Conservation (phyloP, 2,797 vertebrate species). For the Cirrhinus molitorella region DNA sequence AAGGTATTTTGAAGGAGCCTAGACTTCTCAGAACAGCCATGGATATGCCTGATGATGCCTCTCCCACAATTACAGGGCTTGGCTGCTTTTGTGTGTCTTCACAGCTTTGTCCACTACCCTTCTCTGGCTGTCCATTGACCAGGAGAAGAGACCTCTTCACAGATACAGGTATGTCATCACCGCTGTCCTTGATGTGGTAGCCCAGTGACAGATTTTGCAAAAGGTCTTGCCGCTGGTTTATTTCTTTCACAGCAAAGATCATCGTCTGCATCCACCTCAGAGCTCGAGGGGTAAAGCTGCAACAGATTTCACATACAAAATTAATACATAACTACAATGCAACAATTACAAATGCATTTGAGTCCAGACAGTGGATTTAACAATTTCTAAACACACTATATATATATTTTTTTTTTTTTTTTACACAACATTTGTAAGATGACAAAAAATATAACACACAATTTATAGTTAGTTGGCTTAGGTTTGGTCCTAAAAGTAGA, state of each 20-base stretch:
- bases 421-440: not conserved
- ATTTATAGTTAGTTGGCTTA: slow-evolving; percentile 65
- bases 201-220: slow-evolving; percentile 73
- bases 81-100: slow-evolving; percentile 54
- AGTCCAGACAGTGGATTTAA: not conserved
- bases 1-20: slow-evolving; percentile 72
- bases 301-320: slow-evolving; percentile 13
- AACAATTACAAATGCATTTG: not conserved
- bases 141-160: slow-evolving; percentile 70
- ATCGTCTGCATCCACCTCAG: slow-evolving; percentile 78
- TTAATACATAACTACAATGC: not conserved
- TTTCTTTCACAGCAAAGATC: slow-evolving; percentile 75
- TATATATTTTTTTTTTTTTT: not conserved
- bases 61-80: slow-evolving; percentile 75
- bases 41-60: slow-evolving; percentile 74
- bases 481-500: slow-evolving; percentile 69
- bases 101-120: slow-evolving; percentile 53
- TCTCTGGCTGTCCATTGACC: slow-evolving; percentile 71
- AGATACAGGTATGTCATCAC: slow-evolving; percentile 70
- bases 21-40: slow-evolving; percentile 74
- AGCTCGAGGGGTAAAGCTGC: slow-evolving; percentile 73
- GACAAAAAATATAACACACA: slow-evolving; percentile 66
- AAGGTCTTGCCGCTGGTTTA: slow-evolving; percentile 72
- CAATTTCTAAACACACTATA: not conserved
- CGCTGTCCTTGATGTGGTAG: slow-evolving; percentile 76